These are phyloP conservation scores for Leptoteleia sp. DNA, from an alignment of 1,140 invertebrate genomes.

Conservation along the genomic window DNA sequence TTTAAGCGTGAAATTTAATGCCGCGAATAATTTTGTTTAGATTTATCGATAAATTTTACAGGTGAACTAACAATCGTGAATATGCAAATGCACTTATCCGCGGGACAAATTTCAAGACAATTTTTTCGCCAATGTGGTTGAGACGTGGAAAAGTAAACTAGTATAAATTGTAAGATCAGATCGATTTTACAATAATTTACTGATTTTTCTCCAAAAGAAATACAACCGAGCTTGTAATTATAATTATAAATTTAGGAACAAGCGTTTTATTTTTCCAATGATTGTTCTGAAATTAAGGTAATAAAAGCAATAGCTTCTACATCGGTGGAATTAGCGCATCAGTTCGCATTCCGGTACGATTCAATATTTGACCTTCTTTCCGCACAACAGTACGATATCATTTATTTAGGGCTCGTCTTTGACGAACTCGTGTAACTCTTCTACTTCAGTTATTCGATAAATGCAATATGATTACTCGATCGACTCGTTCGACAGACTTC, in stretches of 20 bases:
- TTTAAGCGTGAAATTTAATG: constrained; percentile 28
- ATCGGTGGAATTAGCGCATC: neutral
- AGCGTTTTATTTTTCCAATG: neutral
- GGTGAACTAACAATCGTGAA: neutral
- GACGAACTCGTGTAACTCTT: neutral
- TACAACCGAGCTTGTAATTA: neutral
- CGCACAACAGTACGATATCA: neutral
- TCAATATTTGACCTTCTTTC: constrained; percentile 7
- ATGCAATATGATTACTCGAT: too few relatives aligned
- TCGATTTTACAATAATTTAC: neutral
- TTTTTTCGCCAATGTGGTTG: neutral
- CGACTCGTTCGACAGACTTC: too few relatives aligned
- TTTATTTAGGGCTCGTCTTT: neutral
- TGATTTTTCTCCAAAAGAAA: too few relatives aligned
- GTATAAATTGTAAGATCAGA: too few relatives aligned
- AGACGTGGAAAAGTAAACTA: too few relatives aligned
- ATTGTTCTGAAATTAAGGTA: neutral
- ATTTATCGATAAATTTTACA: constrained; percentile 19
- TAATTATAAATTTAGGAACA: neutral
- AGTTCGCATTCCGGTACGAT: neutral
- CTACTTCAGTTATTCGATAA: neutral
- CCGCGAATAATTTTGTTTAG: constrained; percentile 9
- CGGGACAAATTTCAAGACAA: neutral
- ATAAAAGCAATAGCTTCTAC: neutral
- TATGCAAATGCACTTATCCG: neutral